Base-by-base conservation (phyloP, 2,113 vertebrate species). In the Hypanus sabinus region DNA sequence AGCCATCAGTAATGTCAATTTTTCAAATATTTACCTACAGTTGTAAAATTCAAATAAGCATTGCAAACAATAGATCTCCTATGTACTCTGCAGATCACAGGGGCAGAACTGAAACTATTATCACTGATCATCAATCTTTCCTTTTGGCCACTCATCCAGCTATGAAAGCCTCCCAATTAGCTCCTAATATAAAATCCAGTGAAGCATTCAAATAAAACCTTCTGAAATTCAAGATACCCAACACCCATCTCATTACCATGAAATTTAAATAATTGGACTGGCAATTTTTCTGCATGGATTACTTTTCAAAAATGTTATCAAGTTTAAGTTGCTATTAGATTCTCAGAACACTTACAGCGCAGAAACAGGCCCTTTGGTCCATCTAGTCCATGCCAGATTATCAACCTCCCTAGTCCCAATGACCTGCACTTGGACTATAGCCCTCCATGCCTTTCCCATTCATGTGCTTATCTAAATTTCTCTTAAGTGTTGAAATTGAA, bases 221-320 rank as follows among this genome's bases (percentile, higher is more conserved):
- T 12, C 81, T 57, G 22, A 85, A 57, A 85, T 85, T 85, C 81
- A 85, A 85, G 81, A 57, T 85, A 85, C 57, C 81, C 27, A 55
- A 4, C 46, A 57, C 55, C 46, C 81, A 57, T 57, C 46, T 27
- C 81, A 85, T 55, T 85, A 85, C 81, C 10, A 27, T 57, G 8
- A 57, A 46, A 38, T 8, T 81, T 7, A 27, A 55, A 83, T 22
- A 83, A 55, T 27, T 83, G 18, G 46, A 55, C 22, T 57, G 57
- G 46, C 20, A 22, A 6, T 85, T 85, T 85, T 83, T 55, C 24
- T 24, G 20, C 20, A 83, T 55, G 38, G 10, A 8, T 14, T 85
- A 57, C 12, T 85, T 85, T 57, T 57, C 46, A 57, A 11, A 85
- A 60, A 30, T 57, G 46, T 9, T 57, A 8, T 11, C 27, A 55